Conservation (phyloP, 1,140 invertebrate species). For the Zaprionus inermis region DNA sequence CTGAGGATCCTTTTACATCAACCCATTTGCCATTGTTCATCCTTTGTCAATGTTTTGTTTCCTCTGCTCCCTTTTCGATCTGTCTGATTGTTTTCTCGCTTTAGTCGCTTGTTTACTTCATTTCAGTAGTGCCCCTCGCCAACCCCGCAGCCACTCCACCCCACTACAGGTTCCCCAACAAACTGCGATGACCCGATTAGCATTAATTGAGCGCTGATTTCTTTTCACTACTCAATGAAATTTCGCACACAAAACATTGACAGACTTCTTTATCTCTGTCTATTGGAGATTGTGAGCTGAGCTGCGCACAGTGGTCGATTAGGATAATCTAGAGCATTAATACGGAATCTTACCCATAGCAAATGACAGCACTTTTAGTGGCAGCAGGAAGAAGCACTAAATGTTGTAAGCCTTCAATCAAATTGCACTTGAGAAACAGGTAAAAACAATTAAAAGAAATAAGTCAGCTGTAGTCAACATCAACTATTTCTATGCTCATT, state of each 20-base stretch:
- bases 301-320: slow-evolving; percentile 33
- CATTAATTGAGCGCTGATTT: slow-evolving; percentile 65
- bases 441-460: slow-evolving; percentile 3
- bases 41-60: slow-evolving; percentile 50
- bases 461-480: neutral
- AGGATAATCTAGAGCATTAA: slow-evolving; percentile 24
- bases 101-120: slow-evolving; percentile 58
- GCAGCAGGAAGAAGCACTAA: neutral
- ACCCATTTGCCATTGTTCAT: neutral
- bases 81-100: slow-evolving; percentile 57
- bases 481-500: no score
- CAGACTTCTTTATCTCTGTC: neutral
- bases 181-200: slow-evolving; percentile 55
- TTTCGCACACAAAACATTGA: slow-evolving; percentile 10
- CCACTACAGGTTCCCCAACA: neutral
- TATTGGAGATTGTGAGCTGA: slow-evolving; percentile 27
- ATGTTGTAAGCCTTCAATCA: slow-evolving; percentile 24
- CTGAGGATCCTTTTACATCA: slow-evolving; percentile 9
- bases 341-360: neutral
- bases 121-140: slow-evolving; percentile 16
- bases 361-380: neutral
- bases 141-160: neutral
- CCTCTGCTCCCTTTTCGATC: slow-evolving; percentile 3
- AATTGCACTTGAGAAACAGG: neutral
- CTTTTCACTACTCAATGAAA: slow-evolving; percentile 36